Evolutionary conservation across 2,888 invertebrate species (phyloP).

Genomic region (Rhorus exstirpatorius): DNA sequence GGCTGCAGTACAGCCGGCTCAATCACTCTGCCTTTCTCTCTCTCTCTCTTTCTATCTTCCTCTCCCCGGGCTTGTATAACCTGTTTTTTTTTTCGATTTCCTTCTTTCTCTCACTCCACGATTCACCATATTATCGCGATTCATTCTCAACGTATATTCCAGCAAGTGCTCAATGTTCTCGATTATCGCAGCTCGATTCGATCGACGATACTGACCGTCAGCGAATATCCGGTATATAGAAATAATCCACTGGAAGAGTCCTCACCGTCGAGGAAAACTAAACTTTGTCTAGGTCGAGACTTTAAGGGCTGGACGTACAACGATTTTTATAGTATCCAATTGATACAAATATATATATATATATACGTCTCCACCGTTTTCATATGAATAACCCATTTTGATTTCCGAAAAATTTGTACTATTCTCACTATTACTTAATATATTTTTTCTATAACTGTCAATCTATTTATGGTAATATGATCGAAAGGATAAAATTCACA

Average conservation of each 20-base stretch:
- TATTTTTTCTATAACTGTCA: too few species aligned
- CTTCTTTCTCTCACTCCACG: constrained; percentile 13
- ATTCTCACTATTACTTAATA: too few species aligned
- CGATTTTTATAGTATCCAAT: too few species aligned
- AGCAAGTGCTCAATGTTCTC: constrained; percentile 1
- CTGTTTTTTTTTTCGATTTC: constrained; percentile 10
- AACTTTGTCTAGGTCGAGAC: background rate
- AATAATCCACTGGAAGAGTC: background rate
- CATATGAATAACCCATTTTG: too few species aligned
- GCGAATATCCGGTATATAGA: background rate
- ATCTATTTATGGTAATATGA: too few species aligned
- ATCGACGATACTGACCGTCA: constrained; percentile 21
- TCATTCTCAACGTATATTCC: constrained; percentile 47
- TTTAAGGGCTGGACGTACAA: too few species aligned
- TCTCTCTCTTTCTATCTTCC: background rate
- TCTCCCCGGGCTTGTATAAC: background rate
- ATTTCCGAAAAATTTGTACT: too few species aligned
- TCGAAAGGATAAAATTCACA: too few species aligned
- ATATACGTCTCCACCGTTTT: too few species aligned
- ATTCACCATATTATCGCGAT: constrained; percentile 17
- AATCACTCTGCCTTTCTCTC: background rate
- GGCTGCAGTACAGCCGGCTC: constrained; percentile 4
- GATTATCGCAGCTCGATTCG: constrained; percentile 53
- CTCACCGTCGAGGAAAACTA: background rate
- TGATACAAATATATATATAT: too few species aligned